These are phyloP conservation scores for Himalopsyche kuldschensis DNA, from an alignment of 2,888 invertebrate genomes.

Conservation along the genomic window DNA sequence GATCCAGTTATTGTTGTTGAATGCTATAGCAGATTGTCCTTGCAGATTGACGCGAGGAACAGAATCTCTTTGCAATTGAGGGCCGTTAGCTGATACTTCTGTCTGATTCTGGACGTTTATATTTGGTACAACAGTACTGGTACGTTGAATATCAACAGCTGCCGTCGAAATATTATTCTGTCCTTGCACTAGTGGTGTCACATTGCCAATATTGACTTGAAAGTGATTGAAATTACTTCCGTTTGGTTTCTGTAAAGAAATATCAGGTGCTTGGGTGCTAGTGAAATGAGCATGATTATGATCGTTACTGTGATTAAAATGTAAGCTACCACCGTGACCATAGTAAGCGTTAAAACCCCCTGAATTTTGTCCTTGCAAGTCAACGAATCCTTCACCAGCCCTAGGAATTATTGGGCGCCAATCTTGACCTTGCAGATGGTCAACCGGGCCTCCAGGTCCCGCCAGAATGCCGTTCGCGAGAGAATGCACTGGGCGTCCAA, in stretches of 20 bases:
- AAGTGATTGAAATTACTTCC: background rate
- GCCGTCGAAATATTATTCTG: background rate
- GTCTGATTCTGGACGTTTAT: background rate
- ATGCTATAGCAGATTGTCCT: background rate
- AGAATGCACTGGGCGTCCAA: constrained; percentile 47
- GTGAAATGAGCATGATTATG: background rate
- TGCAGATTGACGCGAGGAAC: constrained; percentile 6
- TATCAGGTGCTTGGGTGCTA: background rate
- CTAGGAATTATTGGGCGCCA: background rate
- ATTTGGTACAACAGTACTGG: background rate
- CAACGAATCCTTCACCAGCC: background rate
- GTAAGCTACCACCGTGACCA: constrained; percentile 7
- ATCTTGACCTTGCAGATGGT: constrained; percentile 41
- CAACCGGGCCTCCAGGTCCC: constrained; percentile 55
- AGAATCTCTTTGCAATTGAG: background rate
- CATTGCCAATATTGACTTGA: background rate
- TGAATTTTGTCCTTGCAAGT: background rate
- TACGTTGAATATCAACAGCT: background rate
- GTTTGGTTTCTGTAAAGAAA: background rate
- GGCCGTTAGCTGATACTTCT: background rate
- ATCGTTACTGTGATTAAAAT: constrained; percentile 1
- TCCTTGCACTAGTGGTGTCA: background rate
- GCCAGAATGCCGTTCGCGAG: constrained; percentile 51
- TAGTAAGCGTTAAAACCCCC: constrained; percentile 4
- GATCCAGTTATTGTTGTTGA: background rate